Percentiles rank a stretch among this genome's conserved stretches.
These are phyloP conservation scores for Stramonita haemastoma DNA, from an alignment of 2,888 invertebrate species.

Conservation along the genomic window DNA sequence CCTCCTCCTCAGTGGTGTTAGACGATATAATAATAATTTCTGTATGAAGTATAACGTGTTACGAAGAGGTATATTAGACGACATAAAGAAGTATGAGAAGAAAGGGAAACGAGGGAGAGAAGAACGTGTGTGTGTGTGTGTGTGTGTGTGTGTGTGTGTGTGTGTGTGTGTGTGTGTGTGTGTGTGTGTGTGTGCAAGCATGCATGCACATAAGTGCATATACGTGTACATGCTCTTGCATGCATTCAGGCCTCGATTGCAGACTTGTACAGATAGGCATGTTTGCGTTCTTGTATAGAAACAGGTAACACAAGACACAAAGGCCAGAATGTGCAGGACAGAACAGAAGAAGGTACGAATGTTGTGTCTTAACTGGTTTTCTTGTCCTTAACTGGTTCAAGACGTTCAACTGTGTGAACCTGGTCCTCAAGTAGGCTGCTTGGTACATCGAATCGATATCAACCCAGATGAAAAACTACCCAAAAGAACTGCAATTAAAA, in stretches of 20 bases:
- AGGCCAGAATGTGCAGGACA: not conserved
- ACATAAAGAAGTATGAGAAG: not conserved
- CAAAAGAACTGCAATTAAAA: too few species aligned
- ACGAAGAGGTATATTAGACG: not conserved
- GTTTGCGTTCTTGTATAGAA: not conserved
- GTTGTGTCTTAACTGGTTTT: not conserved
- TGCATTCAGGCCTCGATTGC: too few species aligned
- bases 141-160: not conserved
- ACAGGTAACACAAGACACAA: not conserved
- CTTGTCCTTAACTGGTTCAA: not conserved
- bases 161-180: slow-evolving; percentile 18
- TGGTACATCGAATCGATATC: too few species aligned
- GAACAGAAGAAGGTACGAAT: not conserved
- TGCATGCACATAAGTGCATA: not conserved
- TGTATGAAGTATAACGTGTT: not conserved
- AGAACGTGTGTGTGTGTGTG: not conserved
- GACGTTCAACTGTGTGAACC: too few species aligned
- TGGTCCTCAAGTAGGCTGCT: too few species aligned
- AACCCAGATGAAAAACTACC: too few species aligned
- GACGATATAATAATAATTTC: too few species aligned
- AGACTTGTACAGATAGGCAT: too few species aligned
- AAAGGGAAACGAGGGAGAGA: too few species aligned
- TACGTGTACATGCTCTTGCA: not conserved
- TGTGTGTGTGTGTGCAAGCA: not conserved
- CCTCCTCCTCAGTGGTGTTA: not conserved